phyloP scores from a whole-genome alignment of 1,140 invertebrate species.

The Dinoponera quadriceps region DNA sequence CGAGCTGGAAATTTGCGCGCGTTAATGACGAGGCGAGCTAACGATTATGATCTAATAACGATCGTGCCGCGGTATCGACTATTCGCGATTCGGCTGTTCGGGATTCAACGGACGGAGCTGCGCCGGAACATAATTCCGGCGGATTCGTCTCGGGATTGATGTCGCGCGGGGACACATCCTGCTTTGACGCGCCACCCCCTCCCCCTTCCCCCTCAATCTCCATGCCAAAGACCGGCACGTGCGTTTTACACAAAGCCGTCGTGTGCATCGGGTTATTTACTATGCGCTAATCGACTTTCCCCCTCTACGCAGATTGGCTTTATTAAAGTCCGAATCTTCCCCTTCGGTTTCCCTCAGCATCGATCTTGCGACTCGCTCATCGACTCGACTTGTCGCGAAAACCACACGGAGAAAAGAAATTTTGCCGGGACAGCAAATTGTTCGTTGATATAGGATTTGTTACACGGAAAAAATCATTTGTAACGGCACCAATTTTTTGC shows the following conservation, averaged over 20 bases:
- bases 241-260: slow-evolving; percentile 31
- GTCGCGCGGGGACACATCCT: not conserved
- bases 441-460: too few relatives aligned
- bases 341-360: too few relatives aligned
- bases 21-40: not conserved
- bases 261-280: not conserved
- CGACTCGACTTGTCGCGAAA: too few relatives aligned
- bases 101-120: slow-evolving; percentile 33
- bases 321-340: too few relatives aligned
- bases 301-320: not conserved
- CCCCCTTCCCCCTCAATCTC: slow-evolving; percentile 37
- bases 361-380: too few relatives aligned
- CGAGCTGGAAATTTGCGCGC: not conserved
- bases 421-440: too few relatives aligned
- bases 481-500: too few relatives aligned
- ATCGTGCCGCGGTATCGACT: slow-evolving; percentile 19
- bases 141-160: slow-evolving; percentile 6
- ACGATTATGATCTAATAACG: slow-evolving; percentile 29
- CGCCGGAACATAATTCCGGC: not conserved
- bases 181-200: not conserved
- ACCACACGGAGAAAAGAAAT: too few relatives aligned
- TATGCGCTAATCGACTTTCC: slow-evolving; percentile 2
- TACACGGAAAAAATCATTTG: too few relatives aligned
- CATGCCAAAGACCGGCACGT: slow-evolving; percentile 50
- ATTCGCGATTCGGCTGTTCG: slow-evolving; percentile 28